A percentile compares a stretch with the other conserved stretches of the same genome.
Evolutionary conservation across 2,113 vertebrate species (phyloP).

Genomic region (Callaeas wilsoni): DNA sequence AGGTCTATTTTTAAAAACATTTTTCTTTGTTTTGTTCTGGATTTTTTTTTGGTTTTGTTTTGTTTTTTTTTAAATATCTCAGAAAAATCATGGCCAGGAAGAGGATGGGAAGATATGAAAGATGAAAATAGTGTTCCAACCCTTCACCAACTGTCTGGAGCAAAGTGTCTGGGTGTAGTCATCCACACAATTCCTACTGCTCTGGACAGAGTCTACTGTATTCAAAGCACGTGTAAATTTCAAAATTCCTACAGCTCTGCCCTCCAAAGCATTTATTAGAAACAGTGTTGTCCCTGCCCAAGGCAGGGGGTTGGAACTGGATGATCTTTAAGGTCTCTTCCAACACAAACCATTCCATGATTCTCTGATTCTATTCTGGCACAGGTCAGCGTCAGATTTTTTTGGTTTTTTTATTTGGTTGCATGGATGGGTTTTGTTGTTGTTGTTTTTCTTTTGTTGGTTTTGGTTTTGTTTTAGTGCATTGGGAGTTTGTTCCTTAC

Average conservation of each 20-base stretch:
- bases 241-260: not conserved
- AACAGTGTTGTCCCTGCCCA: not conserved
- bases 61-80: not conserved
- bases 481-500: not conserved
- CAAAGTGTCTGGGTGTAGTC: not conserved
- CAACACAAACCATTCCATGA: not conserved
- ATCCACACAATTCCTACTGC: not conserved
- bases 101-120: not conserved
- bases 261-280: not conserved
- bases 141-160: not conserved
- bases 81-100: not conserved
- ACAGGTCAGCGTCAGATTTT: not conserved
- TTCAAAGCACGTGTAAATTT: not conserved
- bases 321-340: not conserved
- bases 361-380: not conserved
- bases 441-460: not conserved
- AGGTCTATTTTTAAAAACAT: not conserved
- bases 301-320: not conserved
- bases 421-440: not conserved
- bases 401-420: not conserved
- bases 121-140: not conserved
- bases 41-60: not conserved
- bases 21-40: not conserved
- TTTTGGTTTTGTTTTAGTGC: not conserved
- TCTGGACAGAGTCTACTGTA: not conserved